phyloP scores from a whole-genome alignment of 2,797 vertebrate genomes.

The Amblyopsis hoosieri region DNA sequence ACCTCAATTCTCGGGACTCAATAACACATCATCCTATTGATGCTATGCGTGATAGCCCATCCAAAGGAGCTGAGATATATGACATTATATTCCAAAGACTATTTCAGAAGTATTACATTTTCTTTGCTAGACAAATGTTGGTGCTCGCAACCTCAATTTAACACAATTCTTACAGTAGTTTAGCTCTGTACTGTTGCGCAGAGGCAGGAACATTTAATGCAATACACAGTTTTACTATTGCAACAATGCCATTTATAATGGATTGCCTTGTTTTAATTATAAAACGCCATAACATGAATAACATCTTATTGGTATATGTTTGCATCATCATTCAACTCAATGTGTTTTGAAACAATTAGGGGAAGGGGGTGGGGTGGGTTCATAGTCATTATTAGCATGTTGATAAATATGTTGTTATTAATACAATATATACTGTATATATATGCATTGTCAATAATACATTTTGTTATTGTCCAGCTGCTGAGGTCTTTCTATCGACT shows the following conservation, averaged over 20 bases:
- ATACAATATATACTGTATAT: too few relatives aligned
- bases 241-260: conserved; percentile 14
- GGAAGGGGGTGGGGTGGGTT: background rate
- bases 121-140: background rate
- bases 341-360: background rate
- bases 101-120: conserved; percentile 4
- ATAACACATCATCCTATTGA: conserved; percentile 28
- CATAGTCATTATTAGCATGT: background rate
- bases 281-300: conserved; percentile 7
- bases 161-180: conserved; percentile 2
- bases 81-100: conserved; percentile 9
- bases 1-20: conserved; percentile 12
- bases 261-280: conserved; percentile 21
- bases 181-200: conserved; percentile 7
- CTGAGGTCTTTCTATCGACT: background rate
- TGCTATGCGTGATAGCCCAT: conserved; percentile 20
- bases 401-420: background rate
- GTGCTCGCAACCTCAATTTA: conserved; percentile 3
- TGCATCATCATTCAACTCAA: background rate
- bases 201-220: conserved; percentile 12
- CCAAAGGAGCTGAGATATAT: conserved; percentile 28
- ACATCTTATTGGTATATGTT: conserved; percentile 7
- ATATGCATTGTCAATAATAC: background rate
- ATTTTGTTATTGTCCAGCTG: background rate
- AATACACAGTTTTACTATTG: conserved; percentile 6